Conservation (phyloP, 2,888 invertebrate genomes). For the Lepidochitona cinerea region DNA sequence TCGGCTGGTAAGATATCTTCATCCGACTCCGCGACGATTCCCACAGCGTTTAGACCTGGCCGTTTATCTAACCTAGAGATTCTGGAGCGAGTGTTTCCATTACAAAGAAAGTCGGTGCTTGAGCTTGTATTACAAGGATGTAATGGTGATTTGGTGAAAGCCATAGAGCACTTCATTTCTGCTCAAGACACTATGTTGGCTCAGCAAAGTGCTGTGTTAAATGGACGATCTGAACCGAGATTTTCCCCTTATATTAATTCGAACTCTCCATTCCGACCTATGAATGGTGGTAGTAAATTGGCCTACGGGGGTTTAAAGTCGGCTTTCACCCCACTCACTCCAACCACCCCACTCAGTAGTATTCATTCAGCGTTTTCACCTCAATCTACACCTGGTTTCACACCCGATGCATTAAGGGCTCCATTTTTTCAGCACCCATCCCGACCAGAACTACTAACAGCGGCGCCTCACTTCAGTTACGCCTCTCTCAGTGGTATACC, state of each 20-base stretch:
- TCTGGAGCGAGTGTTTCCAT: conserved; percentile 87
- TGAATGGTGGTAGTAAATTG: conserved; percentile 29
- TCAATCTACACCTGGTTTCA: conserved; percentile 38
- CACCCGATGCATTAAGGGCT: conserved; percentile 24
- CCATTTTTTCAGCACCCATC: conserved; percentile 26
- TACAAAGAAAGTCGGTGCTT: conserved; percentile 87
- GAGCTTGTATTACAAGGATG: conserved; percentile 93
- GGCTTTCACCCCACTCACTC: conserved; percentile 68
- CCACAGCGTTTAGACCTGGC: conserved; percentile 66
- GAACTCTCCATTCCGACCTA: conserved; percentile 30
- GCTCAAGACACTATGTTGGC: conserved; percentile 66
- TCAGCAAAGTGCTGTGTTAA: conserved; percentile 44
- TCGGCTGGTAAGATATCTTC: not conserved
- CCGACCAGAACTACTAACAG: conserved; percentile 23
- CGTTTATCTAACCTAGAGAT: conserved; percentile 80
- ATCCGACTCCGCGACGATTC: conserved; percentile 25
- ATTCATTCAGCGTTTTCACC: conserved; percentile 64
- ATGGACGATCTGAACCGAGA: conserved; percentile 12
- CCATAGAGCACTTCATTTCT: conserved; percentile 86
- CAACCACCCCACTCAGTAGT: conserved; percentile 36
- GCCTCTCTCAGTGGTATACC: conserved; percentile 29
- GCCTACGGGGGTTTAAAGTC: conserved; percentile 58
- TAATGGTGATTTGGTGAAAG: conserved; percentile 90
- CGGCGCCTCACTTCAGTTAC: conserved; percentile 30
- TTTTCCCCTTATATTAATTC: conserved; percentile 40